Conservation (phyloP, 2,113 vertebrate genomes). For the Brachypodius melanocephalos region DNA sequence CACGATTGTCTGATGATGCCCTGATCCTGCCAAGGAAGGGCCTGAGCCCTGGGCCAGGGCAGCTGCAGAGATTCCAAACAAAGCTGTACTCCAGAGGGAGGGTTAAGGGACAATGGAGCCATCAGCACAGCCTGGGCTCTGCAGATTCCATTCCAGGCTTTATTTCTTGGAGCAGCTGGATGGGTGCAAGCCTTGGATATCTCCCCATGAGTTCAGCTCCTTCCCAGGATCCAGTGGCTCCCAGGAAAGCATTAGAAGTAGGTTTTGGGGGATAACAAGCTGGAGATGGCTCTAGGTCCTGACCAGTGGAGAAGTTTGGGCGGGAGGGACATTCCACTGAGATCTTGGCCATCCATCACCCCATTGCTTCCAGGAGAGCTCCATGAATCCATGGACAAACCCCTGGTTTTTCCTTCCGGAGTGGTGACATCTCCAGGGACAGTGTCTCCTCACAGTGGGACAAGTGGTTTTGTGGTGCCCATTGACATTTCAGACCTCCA, state of each 20-base stretch:
- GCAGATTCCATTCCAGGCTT: neutral
- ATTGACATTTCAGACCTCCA: neutral
- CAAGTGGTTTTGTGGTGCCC: neutral
- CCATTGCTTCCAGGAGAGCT: neutral
- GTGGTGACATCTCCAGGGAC: neutral
- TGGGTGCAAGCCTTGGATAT: neutral
- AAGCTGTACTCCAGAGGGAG: neutral
- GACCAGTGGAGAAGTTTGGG: neutral
- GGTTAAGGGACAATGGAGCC: rapidly evolving
- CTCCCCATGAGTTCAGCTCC: neutral
- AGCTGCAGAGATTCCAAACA: neutral
- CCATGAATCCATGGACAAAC: neutral
- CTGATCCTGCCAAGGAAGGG: neutral
- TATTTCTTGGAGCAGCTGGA: neutral
- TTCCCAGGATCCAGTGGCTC: neutral
- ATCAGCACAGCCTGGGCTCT: neutral
- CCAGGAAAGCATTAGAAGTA: neutral
- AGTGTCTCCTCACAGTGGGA: neutral
- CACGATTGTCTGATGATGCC: neutral
- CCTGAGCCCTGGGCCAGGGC: rapidly evolving
- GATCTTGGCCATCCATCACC: neutral
- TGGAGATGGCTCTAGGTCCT: neutral
- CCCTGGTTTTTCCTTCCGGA: neutral
- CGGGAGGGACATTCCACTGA: neutral
- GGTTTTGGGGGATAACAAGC: neutral